phyloP scores from a whole-genome alignment of 2,797 vertebrate species.

The Sandelia bainsii region DNA sequence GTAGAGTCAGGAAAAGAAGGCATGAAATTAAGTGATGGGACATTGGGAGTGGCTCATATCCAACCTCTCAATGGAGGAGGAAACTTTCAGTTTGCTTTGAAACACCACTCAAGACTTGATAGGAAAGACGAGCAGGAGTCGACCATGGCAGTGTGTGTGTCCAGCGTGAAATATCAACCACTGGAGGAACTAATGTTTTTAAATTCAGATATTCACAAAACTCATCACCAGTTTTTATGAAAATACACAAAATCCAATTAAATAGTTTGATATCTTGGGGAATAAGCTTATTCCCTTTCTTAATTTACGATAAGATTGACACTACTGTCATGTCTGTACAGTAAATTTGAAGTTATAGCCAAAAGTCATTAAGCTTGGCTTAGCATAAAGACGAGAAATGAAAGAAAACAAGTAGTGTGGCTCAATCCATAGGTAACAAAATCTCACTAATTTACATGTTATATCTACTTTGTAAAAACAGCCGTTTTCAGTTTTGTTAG shows the following conservation, averaged over 20 bases:
- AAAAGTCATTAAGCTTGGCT: neutral
- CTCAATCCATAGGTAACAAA: neutral
- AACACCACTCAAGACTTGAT: conserved; percentile 29
- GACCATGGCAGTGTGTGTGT: neutral
- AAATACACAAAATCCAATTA: neutral
- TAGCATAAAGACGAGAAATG: neutral
- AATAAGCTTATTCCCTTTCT: neutral
- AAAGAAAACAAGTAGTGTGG: neutral
- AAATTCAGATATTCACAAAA: neutral
- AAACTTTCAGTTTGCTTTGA: conserved; percentile 53
- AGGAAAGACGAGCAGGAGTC: conserved; percentile 4
- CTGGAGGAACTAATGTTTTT: neutral
- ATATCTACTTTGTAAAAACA: neutral
- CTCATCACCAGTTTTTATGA: conserved; percentile 4
- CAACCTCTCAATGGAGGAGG: conserved; percentile 30
- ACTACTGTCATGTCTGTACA: neutral
- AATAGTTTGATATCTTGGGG: neutral
- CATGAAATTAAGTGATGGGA: conserved; percentile 43
- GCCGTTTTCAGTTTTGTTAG: neutral
- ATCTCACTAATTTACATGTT: neutral
- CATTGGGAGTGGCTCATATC: conserved; percentile 34
- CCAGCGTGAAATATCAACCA: conserved; percentile 12
- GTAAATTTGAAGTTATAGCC: neutral
- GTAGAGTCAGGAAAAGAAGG: conserved; percentile 36
- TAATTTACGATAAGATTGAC: neutral